Percentiles rank a stretch among this genome's conserved stretches.
phyloP scores from a whole-genome alignment of 2,888 invertebrate species.

The Achlya flavicornis region DNA sequence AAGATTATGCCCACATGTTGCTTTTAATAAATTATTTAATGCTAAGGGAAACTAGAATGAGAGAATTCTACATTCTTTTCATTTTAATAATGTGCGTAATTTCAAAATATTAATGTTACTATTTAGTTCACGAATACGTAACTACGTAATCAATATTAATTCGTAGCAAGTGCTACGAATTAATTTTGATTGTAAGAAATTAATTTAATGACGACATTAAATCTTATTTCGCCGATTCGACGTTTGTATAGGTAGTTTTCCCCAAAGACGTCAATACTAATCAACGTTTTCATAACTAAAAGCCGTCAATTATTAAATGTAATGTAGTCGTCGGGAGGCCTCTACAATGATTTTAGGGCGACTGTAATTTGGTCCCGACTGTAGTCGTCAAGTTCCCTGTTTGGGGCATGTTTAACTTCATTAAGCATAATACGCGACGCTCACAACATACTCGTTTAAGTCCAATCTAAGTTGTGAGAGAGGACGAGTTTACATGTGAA shows the following conservation, averaged over 20 bases:
- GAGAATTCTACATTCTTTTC: too few species aligned
- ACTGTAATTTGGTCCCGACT: conserved; percentile 56
- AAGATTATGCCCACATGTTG: conserved; percentile 24
- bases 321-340: conserved; percentile 26
- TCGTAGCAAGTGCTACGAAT: conserved; percentile 23
- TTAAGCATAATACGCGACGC: conserved; percentile 77
- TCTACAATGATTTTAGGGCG: conserved; percentile 44
- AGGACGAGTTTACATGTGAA: conserved; percentile 79
- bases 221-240: neutral
- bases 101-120: too few species aligned
- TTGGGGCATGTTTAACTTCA: conserved; percentile 80
- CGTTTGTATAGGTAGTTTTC: conserved; percentile 23
- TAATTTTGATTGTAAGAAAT: conserved; percentile 21
- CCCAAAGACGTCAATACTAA: conserved; percentile 12
- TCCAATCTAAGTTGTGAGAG: conserved; percentile 81
- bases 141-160: conserved; percentile 13
- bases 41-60: neutral
- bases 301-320: conserved; percentile 36
- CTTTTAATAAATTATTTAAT: conserved; percentile 14
- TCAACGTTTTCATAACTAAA: conserved; percentile 38
- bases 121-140: too few species aligned
- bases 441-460: conserved; percentile 81
- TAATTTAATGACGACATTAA: too few species aligned
- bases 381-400: conserved; percentile 60
- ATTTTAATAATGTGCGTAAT: too few species aligned